Conservation (phyloP, 1,140 invertebrate species). For the Bombus superbus region DNA sequence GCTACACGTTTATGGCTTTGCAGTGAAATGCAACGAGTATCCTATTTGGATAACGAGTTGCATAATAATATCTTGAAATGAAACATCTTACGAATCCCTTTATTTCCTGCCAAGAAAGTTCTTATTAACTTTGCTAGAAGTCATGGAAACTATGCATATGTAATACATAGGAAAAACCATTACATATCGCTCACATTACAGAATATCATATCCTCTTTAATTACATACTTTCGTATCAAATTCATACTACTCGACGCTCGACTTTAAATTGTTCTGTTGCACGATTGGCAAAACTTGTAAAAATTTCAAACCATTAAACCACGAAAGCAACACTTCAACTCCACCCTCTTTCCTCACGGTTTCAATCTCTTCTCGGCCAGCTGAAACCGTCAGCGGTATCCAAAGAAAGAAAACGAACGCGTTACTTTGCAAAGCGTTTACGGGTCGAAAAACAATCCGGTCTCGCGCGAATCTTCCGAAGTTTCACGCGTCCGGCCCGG, state of each 20-base stretch:
- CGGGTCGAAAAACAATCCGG: slow-evolving; percentile 31
- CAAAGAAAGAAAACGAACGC: slow-evolving; percentile 7
- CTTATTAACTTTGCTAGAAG: not conserved
- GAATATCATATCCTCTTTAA: too few relatives aligned
- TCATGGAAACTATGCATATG: not conserved
- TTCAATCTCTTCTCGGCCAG: not conserved
- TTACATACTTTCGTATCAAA: not conserved
- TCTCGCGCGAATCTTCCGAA: slow-evolving; percentile 31
- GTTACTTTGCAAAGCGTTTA: slow-evolving; percentile 19
- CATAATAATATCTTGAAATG: not conserved
- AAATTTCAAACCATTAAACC: not conserved
- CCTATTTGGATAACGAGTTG: not conserved
- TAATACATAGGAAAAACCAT: not conserved
- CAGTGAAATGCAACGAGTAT: not conserved
- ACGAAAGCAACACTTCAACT: not conserved
- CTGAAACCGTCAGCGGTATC: not conserved
- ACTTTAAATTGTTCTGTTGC: not conserved
- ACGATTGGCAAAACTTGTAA: not conserved
- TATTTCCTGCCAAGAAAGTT: not conserved
- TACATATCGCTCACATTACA: too few relatives aligned
- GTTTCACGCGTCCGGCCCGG: slow-evolving; percentile 53
- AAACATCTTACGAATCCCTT: not conserved
- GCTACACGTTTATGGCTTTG: not conserved
- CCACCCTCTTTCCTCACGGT: not conserved
- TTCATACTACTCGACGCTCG: not conserved